These are phyloP conservation scores for Muscidifurax raptorellus DNA, from an alignment of 1,140 invertebrate species.

Conservation along the genomic window DNA sequence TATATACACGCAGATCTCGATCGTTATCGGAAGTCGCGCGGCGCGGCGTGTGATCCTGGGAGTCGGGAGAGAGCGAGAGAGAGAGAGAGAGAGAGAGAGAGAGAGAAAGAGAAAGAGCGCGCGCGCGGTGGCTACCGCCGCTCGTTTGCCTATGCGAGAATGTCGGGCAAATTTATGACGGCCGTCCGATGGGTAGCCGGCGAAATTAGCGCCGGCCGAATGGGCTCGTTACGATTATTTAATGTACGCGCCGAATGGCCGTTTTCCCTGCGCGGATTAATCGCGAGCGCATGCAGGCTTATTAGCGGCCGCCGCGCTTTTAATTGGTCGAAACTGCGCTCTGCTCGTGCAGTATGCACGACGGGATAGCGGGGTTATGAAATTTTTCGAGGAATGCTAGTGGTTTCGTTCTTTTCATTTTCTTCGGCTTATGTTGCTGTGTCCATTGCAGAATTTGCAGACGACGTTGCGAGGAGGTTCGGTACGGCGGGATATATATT, in stretches of 20 bases:
- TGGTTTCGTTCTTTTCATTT: not conserved
- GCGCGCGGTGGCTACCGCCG: conserved; percentile 32
- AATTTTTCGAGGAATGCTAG: conserved; percentile 10
- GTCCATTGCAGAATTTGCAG: not conserved
- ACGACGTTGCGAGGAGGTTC: not conserved
- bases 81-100: not conserved
- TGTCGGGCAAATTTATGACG: conserved; percentile 14
- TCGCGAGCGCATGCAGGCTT: not conserved
- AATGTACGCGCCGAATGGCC: conserved; percentile 27
- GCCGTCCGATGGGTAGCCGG: conserved; percentile 1
- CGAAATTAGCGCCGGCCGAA: conserved; percentile 32
- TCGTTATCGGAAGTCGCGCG: conserved; percentile 43
- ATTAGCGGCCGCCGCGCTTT: not conserved
- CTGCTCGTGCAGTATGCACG: not conserved
- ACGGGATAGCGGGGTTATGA: conserved; percentile 17
- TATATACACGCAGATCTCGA: conserved; percentile 33
- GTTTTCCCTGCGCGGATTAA: not conserved
- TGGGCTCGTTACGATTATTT: conserved; percentile 37
- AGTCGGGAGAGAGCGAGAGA: not conserved
- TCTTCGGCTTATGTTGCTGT: not conserved
- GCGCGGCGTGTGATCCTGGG: conserved; percentile 59
- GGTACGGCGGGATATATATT: not conserved
- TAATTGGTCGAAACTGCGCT: not conserved
- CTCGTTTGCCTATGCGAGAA: conserved; percentile 9
- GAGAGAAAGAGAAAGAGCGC: not conserved